phyloP scores from a whole-genome alignment of 2,797 vertebrate genomes.

The Anguilla marmorata region DNA sequence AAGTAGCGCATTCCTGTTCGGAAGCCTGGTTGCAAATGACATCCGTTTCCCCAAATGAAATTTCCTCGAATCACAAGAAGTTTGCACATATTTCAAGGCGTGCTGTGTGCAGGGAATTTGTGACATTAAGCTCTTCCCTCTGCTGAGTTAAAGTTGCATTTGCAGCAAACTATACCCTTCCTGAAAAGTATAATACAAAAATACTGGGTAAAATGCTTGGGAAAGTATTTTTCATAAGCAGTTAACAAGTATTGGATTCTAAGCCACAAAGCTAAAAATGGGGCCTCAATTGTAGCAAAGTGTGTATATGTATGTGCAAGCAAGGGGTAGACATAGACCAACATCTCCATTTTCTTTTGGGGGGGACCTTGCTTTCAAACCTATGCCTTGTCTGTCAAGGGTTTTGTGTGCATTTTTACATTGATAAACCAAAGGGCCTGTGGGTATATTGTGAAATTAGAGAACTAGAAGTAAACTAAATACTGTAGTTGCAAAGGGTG shows the following conservation, averaged over 20 bases:
- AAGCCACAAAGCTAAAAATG: neutral
- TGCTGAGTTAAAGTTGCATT: neutral
- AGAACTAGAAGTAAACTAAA: neutral
- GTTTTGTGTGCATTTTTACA: neutral
- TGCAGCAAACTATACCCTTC: neutral
- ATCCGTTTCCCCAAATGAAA: neutral
- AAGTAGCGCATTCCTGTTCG: neutral
- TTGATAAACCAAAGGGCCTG: neutral
- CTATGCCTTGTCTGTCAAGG: neutral
- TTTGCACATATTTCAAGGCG: too few species aligned
- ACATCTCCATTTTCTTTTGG: neutral
- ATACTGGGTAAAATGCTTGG: neutral
- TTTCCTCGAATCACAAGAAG: neutral
- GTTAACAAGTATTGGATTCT: neutral
- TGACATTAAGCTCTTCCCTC: neutral
- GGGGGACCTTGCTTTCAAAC: neutral
- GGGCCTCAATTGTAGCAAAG: neutral
- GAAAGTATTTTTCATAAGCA: neutral
- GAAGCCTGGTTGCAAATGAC: slow-evolving; percentile 3
- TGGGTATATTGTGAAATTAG: neutral
- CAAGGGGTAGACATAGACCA: neutral
- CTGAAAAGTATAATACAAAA: neutral
- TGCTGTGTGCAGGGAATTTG: neutral
- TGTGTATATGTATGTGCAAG: neutral
- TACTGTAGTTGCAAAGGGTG: neutral